phyloP scores from a whole-genome alignment of 2,113 vertebrate species.

The Entosphenus tridentatus region DNA sequence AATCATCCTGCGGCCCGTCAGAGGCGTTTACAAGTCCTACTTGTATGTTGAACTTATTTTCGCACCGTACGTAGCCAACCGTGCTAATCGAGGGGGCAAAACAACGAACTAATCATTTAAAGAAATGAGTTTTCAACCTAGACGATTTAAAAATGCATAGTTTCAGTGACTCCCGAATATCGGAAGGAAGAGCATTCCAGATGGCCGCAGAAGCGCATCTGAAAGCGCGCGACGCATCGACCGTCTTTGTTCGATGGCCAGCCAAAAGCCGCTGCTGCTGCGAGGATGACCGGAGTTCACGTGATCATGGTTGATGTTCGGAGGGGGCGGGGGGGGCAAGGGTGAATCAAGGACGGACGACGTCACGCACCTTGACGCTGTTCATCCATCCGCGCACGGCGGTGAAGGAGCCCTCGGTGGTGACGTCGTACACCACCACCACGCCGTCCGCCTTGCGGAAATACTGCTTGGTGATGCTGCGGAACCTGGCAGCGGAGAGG shows the following conservation, averaged over 20 bases:
- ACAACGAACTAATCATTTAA: background rate
- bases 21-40: background rate
- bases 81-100: background rate
- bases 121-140: no score
- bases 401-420: conserved; percentile 20
- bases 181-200: no score
- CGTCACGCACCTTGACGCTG: conserved; percentile 24
- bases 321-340: no score
- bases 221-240: no score
- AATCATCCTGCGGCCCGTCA: background rate
- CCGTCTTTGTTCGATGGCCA: no score
- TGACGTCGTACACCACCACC: conserved; percentile 41
- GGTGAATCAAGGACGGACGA: no score
- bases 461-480: conserved; percentile 44
- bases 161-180: no score
- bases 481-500: conserved; percentile 22
- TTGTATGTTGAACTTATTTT: background rate
- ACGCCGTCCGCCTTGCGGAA: conserved; percentile 36
- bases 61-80: background rate
- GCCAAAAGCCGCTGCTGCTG: no score
- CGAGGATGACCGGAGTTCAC: no score
- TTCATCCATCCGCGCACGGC: conserved; percentile 34
- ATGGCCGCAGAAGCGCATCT: no score
- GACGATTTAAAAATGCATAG: no score
- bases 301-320: no score